Evolutionary conservation across 1,140 invertebrate genomes (phyloP).

Genomic region (Pseudomyrmex pallidus): DNA sequence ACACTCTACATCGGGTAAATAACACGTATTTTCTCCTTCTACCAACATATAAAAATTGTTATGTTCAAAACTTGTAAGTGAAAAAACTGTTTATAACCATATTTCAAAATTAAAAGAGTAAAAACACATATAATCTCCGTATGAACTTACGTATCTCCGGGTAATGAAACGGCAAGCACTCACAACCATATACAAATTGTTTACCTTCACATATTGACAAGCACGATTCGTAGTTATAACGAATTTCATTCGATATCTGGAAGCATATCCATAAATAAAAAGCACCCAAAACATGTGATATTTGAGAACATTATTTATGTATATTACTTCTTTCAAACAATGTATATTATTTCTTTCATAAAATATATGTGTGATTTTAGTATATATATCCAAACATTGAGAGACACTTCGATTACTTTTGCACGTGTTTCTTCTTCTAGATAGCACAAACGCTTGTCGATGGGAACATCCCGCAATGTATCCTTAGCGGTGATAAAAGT

Average conservation of each 20-base stretch:
- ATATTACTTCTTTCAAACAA: too few relatives aligned
- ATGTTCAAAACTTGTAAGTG: too few relatives aligned
- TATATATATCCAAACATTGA: slow-evolving; percentile 13
- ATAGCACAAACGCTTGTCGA: slow-evolving; percentile 69
- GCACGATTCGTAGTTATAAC: slow-evolving; percentile 78
- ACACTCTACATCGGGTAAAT: slow-evolving; percentile 73
- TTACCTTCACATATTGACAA: slow-evolving; percentile 73
- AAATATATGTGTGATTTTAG: neutral
- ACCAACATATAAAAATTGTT: neutral
- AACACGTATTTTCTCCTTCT: slow-evolving; percentile 67
- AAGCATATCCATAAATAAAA: neutral
- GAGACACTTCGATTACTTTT: neutral
- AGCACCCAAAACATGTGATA: too few relatives aligned
- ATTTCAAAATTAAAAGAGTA: too few relatives aligned
- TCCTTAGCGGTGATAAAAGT: slow-evolving; percentile 62
- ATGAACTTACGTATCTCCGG: slow-evolving; percentile 62
- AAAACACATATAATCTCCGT: neutral
- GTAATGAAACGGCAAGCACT: slow-evolving; percentile 78
- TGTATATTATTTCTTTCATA: too few relatives aligned
- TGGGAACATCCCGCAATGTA: slow-evolving; percentile 58
- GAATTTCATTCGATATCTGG: slow-evolving; percentile 26
- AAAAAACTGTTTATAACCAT: too few relatives aligned
- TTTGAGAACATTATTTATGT: too few relatives aligned
- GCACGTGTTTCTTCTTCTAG: slow-evolving; percentile 72
- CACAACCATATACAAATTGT: slow-evolving; percentile 59